A percentile compares a stretch with the other conserved stretches of the same genome.
phyloP scores from a whole-genome alignment of 2,113 vertebrate genomes.

The Rafetus swinhoei region DNA sequence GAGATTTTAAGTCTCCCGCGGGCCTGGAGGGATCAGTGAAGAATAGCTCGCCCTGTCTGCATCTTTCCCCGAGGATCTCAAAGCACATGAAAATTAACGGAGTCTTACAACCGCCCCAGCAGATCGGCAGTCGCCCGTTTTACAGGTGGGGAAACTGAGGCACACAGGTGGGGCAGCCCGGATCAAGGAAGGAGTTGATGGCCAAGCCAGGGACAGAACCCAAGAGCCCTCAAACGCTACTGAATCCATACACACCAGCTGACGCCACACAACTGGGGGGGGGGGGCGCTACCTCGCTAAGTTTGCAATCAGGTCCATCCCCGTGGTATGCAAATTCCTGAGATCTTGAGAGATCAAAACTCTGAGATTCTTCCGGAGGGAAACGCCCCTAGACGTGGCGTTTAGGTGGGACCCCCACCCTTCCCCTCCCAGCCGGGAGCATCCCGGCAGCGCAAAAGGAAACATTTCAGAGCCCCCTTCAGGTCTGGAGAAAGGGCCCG shows the following conservation, averaged over 20 bases:
- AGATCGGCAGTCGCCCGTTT: background rate
- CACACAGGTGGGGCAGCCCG: background rate
- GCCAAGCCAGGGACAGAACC: background rate
- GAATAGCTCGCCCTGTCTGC: background rate
- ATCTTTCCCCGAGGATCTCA: background rate
- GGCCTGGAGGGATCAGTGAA: background rate
- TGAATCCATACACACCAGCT: background rate
- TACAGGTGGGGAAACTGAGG: background rate
- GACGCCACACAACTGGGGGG: background rate
- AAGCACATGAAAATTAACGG: background rate
- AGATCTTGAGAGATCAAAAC: background rate
- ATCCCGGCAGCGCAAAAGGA: background rate
- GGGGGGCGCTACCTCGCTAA: background rate
- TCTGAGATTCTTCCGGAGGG: background rate
- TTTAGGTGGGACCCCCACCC: fast-evolving
- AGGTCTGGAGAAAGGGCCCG: background rate
- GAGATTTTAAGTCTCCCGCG: background rate
- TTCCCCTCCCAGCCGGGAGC: background rate
- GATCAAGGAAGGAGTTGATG: background rate
- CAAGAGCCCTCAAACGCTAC: background rate
- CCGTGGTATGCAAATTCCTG: background rate
- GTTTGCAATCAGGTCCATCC: background rate
- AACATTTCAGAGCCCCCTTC: background rate
- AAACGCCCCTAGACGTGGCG: background rate
- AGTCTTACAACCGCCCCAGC: background rate